A percentile compares a stretch with the other conserved stretches of the same genome.
phyloP scores from a whole-genome alignment of 1,140 invertebrate species.

The Eriosoma lanigerum region DNA sequence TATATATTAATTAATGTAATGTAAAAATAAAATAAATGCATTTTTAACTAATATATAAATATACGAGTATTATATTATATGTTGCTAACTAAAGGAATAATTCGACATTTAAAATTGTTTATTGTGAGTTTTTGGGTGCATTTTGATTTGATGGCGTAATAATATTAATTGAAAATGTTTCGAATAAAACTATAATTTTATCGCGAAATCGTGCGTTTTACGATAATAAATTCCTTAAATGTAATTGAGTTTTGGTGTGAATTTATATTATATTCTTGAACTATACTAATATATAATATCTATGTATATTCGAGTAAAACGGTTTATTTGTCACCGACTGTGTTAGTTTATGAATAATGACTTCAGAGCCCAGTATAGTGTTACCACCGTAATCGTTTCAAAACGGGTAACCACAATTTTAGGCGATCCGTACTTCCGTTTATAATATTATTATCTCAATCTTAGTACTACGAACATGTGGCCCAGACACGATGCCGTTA shows the following conservation, averaged over 20 bases:
- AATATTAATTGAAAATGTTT: constrained; percentile 8
- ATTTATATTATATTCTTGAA: not conserved
- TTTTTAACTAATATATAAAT: no score
- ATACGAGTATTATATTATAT: no score
- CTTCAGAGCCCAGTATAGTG: not conserved
- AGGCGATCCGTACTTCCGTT: not conserved
- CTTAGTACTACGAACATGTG: not conserved
- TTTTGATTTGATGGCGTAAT: not conserved
- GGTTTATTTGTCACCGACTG: not conserved
- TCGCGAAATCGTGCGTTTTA: not conserved
- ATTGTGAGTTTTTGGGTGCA: no score
- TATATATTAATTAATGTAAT: no score
- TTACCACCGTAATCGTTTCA: not conserved
- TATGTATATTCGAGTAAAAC: not conserved
- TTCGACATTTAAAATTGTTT: no score
- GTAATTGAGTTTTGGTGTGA: constrained; percentile 13
- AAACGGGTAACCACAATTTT: not conserved
- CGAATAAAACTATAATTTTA: not conserved
- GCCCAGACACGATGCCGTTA: not conserved
- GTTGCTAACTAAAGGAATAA: no score
- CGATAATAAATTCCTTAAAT: not conserved
- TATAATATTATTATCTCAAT: not conserved
- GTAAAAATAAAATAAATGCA: no score
- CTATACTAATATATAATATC: not conserved
- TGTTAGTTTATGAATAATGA: constrained; percentile 26